Evolutionary conservation across 2,888 invertebrate genomes (phyloP), one percentile per base, ranked within the genome.

Genomic region (Amblyjoppa proteus): DNA sequence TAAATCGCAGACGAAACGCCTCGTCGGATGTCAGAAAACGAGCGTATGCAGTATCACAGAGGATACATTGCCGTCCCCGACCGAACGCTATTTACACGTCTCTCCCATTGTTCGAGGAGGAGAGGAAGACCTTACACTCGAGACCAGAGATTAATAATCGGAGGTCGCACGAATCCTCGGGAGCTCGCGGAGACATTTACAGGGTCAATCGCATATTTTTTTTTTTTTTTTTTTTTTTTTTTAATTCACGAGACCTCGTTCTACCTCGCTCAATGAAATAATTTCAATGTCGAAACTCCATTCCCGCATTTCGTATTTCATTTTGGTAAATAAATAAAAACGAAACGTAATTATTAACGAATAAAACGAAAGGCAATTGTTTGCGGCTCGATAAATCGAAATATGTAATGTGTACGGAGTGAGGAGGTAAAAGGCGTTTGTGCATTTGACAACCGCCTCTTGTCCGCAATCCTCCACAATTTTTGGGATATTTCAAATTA

Each of bases 1-100:
- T 90, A 91, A 91, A 91, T 82, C 77, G 84, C 84, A 79, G 76
- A 85, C 78, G 69, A 70, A 71, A 78, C 70, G 87, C 78, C 85
- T 78, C 81, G 61, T 78, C 74, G 61, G 77, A 83, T 77, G 82
- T 84, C 87, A 77, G 53, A 76, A 76, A 45, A 83, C 83, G 73
- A 71, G 78, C 75, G 81, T 53, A 51, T 45, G 70, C 61, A 31
- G 53, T 56, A 58, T 53, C 28, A 41, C n/a, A 31, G 11, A n/a
- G 64, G 38, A 53, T 31, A 56, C 61, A 56, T 34, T 71, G 34
- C 53, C 25, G 81, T 74, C 83, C 81, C 81, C 74, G 25, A 75
- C 53, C 31, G 53, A 68, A 61, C 53, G 25, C 70, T 2, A 66
- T 20, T 51, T 64, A 31, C 28, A 28, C 64, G 64, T 64, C 51